These are phyloP conservation scores for Theonella swinhoei DNA, from an alignment of 37 sponge, comb jelly and placozoan species.

Conservation along the genomic window DNA sequence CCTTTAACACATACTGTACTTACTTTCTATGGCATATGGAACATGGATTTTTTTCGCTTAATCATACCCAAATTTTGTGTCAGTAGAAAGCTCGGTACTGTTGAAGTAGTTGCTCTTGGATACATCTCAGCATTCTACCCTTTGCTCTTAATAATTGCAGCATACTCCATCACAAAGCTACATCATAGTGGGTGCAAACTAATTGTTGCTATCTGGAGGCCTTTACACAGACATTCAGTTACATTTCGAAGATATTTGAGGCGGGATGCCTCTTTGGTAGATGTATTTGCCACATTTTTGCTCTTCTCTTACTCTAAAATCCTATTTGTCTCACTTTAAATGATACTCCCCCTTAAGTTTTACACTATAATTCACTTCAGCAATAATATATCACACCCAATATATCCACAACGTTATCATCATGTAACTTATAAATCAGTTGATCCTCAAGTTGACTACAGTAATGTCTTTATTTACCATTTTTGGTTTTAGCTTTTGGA, in stretches of 20 bases:
- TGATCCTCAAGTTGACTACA: too few species aligned
- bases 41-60: conserved; percentile 10
- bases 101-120: not conserved
- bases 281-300: conserved; percentile 32
- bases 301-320: conserved; percentile 17
- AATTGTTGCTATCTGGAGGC: not conserved
- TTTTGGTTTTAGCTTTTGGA: too few species aligned
- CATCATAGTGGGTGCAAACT: not conserved
- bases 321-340: conserved; percentile 1
- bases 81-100: not conserved
- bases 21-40: conserved; percentile 1
- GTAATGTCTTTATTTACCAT: too few species aligned
- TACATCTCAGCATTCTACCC: conserved; percentile 13
- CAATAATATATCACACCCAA: too few species aligned
- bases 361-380: too few species aligned
- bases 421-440: too few species aligned
- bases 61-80: conserved; percentile 20
- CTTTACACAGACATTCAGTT: not conserved
- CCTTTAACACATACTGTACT: not conserved
- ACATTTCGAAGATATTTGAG: not conserved
- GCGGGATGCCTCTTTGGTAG: not conserved
- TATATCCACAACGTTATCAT: too few species aligned
- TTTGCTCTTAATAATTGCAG: not conserved
- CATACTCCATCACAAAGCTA: not conserved
- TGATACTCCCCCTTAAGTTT: too few species aligned